A percentile compares a stretch with the other conserved stretches of the same genome.
Evolutionary conservation across 1,140 invertebrate species (phyloP).

Genomic region (Cephus cinctus): DNA sequence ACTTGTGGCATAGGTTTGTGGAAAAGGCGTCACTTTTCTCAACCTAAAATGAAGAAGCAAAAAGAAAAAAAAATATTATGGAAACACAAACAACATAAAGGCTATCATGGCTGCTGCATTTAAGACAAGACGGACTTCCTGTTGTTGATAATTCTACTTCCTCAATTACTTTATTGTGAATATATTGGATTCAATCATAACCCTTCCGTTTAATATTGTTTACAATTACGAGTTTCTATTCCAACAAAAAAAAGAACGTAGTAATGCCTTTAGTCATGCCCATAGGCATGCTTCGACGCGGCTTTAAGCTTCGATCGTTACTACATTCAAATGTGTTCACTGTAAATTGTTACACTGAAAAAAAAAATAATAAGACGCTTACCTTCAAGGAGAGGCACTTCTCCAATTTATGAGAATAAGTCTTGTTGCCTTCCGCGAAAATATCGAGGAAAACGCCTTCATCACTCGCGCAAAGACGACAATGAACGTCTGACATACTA

Average conservation of each 20-base stretch:
- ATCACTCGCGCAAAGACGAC: slow-evolving; percentile 47
- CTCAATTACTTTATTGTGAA: neutral
- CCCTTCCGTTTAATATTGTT: too few relatives aligned
- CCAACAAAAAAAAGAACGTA: neutral
- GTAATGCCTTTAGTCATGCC: neutral
- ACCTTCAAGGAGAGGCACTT: slow-evolving; percentile 42
- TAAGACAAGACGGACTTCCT: too few relatives aligned
- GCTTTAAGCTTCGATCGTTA: neutral
- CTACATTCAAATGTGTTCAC: neutral
- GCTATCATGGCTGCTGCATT: too few relatives aligned
- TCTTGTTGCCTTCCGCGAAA: slow-evolving; percentile 17
- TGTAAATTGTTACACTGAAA: neutral
- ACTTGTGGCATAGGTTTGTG: slow-evolving; percentile 49
- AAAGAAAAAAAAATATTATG: slow-evolving; percentile 5
- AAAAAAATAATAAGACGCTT: slow-evolving; percentile 8
- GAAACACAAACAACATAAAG: slow-evolving; percentile 2
- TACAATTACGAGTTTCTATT: too few relatives aligned
- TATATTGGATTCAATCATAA: neutral
- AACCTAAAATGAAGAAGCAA: neutral
- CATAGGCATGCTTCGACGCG: neutral
- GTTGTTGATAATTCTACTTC: too few relatives aligned
- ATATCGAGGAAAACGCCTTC: slow-evolving; percentile 48
- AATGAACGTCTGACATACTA: too few relatives aligned
- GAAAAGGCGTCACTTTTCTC: slow-evolving; percentile 23
- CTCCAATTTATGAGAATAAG: slow-evolving; percentile 31